Evolutionary conservation across 2,797 vertebrate genomes (phyloP), one percentile per base, ranked within the genome.

Genomic region (Neosilurus mollespiculum): DNA sequence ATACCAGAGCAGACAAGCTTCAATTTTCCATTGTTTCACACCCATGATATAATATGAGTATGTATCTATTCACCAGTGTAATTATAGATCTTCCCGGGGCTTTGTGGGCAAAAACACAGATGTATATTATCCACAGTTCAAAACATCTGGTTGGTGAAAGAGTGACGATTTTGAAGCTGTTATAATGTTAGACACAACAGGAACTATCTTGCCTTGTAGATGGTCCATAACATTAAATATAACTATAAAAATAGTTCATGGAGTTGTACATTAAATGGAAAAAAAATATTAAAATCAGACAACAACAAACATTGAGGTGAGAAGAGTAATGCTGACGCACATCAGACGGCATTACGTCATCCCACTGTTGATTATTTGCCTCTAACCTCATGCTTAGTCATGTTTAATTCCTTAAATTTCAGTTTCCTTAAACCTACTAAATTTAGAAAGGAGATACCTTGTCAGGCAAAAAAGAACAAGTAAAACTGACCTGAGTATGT

Each of bases 401-500:
- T 9, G 75, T n/a, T 43, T 24, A 61, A 61, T 24, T 24, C 34
- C 2, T 11, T 16, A 26, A 26, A 53, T 53, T 53, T 72, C 22
- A 53, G 7, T 67, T 10, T 0, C n/a, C 0, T 15, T 4, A 69
- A 69, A 22, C 18, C 9, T 16, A 67, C 0, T 9, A 9, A 53
- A 26, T 16, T 16, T 15, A 18, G 26, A 75, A 8, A n/a, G 9
- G 1, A 51, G n/a, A 71, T 1, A 43, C 14, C 0, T 20, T 15
- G 30, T 72, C 3, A 24, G 8, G 54, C 43, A 26, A 26, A 58
- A 49, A 24, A 18, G 16, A 56, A 56, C 7, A n/a, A n/a, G n/a
- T n/a, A 72, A 4, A 11, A 67, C 91, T 93, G 91, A 98, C 97
- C 97, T 86, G 93, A 93, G 89, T 93, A 99, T 0, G 96, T 98